These are phyloP conservation scores for Tortrix viridana DNA, from an alignment of 2,888 invertebrate genomes.

Conservation along the genomic window DNA sequence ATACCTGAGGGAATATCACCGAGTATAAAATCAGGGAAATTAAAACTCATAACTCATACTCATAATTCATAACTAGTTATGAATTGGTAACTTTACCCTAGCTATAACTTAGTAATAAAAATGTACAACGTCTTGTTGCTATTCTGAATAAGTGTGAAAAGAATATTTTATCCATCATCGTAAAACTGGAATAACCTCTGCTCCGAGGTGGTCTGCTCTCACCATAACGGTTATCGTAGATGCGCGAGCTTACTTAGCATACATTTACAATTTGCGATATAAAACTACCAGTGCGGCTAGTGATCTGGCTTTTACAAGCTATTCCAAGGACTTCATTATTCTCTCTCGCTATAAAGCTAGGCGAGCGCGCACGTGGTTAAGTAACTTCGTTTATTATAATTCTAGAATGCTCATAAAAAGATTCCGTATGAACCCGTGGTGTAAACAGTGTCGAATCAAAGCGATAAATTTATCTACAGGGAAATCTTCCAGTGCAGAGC, in stretches of 20 bases:
- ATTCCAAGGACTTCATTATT: constrained; percentile 34
- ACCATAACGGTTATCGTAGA: constrained; percentile 3
- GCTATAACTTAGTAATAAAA: too few relatives aligned
- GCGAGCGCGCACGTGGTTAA: constrained; percentile 23
- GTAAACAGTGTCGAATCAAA: constrained; percentile 78
- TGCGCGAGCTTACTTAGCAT: constrained; percentile 29
- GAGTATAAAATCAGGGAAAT: background rate
- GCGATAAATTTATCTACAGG: constrained; percentile 74
- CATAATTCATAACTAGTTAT: too few relatives aligned
- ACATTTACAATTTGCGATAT: constrained; percentile 37
- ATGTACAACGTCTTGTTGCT: background rate
- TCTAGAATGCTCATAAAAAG: constrained; percentile 64
- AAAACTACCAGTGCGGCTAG: constrained; percentile 29
- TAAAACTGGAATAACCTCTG: constrained; percentile 13
- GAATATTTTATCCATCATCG: background rate
- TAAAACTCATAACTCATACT: too few relatives aligned
- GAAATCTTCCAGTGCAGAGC: constrained; percentile 71
- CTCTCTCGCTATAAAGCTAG: constrained; percentile 26
- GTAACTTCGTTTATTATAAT: constrained; percentile 28
- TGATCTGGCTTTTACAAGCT: constrained; percentile 21
- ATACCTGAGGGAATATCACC: background rate
- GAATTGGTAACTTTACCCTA: too few relatives aligned
- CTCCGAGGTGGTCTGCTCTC: constrained; percentile 12
- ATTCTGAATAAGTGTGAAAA: background rate
- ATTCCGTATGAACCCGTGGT: constrained; percentile 50